phyloP scores from a whole-genome alignment of 2,797 vertebrate genomes.

The Anabas testudineus region DNA sequence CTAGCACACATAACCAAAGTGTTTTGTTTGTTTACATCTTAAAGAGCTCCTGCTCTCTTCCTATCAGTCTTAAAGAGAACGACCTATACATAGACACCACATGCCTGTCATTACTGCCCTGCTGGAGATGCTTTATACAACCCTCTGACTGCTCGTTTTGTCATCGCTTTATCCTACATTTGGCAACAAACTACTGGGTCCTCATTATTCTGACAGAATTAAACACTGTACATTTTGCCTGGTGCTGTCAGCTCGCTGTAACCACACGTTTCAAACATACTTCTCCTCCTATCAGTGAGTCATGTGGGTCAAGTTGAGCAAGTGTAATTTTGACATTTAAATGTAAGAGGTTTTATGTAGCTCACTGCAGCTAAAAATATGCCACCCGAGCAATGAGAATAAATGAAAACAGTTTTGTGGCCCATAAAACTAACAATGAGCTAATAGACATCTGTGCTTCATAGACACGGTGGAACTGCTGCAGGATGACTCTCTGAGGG shows the following conservation, averaged over 20 bases:
- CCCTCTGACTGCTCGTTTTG: conserved; percentile 22
- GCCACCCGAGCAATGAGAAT: neutral
- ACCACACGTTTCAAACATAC: neutral
- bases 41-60: conserved; percentile 17
- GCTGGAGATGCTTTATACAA: conserved; percentile 32
- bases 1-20: conserved; percentile 16
- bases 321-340: neutral
- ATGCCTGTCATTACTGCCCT: conserved; percentile 59
- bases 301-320: neutral
- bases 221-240: neutral
- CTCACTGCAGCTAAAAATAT: too few species aligned
- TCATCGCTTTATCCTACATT: conserved; percentile 34
- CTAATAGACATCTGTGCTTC: neutral
- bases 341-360: too few species aligned
- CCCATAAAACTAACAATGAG: neutral
- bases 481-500: too few species aligned
- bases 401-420: neutral
- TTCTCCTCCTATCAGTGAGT: neutral
- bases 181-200: conserved; percentile 2
- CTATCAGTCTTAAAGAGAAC: conserved; percentile 43
- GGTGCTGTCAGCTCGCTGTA: neutral
- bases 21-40: conserved; percentile 64
- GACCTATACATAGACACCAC: conserved; percentile 57
- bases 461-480: too few species aligned
- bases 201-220: neutral